Percentiles rank a stretch among this genome's conserved stretches.
phyloP scores from a whole-genome alignment of 2,113 vertebrate species.

The Spheniscus mendiculus region DNA sequence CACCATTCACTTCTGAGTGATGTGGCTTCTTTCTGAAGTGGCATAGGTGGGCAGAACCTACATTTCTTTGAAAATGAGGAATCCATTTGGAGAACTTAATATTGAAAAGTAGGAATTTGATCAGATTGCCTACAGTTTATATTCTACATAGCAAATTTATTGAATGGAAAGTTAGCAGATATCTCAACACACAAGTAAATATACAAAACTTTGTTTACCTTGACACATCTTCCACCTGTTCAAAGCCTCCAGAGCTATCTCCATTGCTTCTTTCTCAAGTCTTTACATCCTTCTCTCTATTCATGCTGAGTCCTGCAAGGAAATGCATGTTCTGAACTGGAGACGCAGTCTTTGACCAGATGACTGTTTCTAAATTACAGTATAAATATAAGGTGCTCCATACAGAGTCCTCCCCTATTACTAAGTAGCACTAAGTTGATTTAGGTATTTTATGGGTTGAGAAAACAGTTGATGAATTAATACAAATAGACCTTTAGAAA shows the following conservation, averaged over 20 bases:
- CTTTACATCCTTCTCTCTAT: not conserved
- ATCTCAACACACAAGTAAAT: not conserved
- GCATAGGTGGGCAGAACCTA: not conserved
- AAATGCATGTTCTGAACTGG: not conserved
- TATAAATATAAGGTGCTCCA: not conserved
- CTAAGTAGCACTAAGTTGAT: not conserved
- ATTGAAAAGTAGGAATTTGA: not conserved
- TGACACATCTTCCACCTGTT: fast-evolving
- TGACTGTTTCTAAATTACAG: not conserved
- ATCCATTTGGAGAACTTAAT: not conserved
- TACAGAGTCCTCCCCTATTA: not conserved
- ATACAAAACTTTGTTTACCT: not conserved
- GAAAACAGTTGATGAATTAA: not conserved
- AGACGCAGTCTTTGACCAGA: not conserved
- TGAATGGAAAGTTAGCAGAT: not conserved
- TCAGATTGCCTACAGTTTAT: not conserved
- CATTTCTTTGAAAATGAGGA: not conserved
- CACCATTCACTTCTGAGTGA: fast-evolving
- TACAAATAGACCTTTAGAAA: not conserved
- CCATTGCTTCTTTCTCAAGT: not conserved
- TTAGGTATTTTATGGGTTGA: not conserved
- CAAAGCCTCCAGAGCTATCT: not conserved
- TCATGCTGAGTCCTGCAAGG: not conserved
- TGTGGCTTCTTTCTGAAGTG: not conserved
- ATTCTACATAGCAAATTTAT: not conserved